Conservation (phyloP, 30 jellyfish, hydroid and myxozoan genomes). For the Turritopsis rubra region DNA sequence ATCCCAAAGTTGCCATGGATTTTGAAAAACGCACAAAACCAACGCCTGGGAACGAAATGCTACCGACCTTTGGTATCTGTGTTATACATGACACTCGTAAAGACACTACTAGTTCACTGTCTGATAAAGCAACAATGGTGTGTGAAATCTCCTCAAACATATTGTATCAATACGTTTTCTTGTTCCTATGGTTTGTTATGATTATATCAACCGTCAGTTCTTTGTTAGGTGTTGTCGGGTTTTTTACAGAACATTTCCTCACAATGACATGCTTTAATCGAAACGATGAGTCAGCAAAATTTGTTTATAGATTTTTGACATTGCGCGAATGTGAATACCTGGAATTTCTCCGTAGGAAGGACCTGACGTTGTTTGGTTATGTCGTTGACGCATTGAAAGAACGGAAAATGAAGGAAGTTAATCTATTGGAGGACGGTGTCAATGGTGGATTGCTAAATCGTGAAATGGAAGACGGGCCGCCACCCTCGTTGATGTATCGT, state of each 20-base stretch:
- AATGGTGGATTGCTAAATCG: neutral
- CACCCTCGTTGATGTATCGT: neutral
- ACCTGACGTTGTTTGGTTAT: conserved; percentile 26
- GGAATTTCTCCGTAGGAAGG: conserved; percentile 30
- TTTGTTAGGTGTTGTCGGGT: conserved; percentile 10
- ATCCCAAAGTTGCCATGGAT: conserved; percentile 25
- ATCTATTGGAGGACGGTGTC: conserved; percentile 7
- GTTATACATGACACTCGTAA: conserved; percentile 23
- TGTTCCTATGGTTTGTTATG: conserved; percentile 35
- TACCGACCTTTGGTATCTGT: conserved; percentile 39
- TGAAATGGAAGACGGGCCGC: neutral
- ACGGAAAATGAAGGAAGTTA: neutral
- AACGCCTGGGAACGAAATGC: conserved; percentile 33
- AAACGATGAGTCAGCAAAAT: neutral
- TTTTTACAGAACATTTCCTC: conserved; percentile 3
- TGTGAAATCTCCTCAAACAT: conserved; percentile 34
- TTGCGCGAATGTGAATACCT: conserved; percentile 40
- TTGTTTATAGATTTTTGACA: conserved; percentile 20
- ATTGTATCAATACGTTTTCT: conserved; percentile 25
- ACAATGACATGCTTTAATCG: neutral
- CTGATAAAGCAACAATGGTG: conserved; percentile 2
- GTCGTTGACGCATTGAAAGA: neutral
- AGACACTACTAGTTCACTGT: neutral
- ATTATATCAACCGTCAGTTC: conserved; percentile 22
- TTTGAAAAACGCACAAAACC: conserved; percentile 25